Conservation (phyloP, 2,888 invertebrate species). For the Meganola albula region DNA sequence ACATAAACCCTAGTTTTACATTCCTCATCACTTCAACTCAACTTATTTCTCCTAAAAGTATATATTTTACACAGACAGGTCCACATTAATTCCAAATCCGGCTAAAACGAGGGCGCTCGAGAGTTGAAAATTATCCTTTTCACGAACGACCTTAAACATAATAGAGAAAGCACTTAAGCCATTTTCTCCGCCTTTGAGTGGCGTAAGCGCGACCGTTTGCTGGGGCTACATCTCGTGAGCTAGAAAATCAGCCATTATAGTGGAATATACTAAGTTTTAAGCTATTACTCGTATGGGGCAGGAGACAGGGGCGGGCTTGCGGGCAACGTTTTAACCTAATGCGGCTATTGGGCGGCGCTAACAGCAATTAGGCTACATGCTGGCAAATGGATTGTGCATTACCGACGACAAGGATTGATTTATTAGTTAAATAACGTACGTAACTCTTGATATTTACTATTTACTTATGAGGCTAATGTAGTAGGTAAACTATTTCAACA, state of each 20-base stretch:
- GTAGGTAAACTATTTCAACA: too few relatives aligned
- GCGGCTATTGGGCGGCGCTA: conserved; percentile 72
- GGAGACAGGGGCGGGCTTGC: conserved; percentile 41
- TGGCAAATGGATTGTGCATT: conserved; percentile 75
- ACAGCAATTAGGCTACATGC: conserved; percentile 72
- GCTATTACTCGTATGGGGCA: conserved; percentile 33
- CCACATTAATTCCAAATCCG: conserved; percentile 43
- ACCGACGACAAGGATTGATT: conserved; percentile 72
- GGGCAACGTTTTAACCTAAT: conserved; percentile 60
- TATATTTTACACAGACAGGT: conserved; percentile 26
- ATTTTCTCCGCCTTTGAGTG: conserved; percentile 78
- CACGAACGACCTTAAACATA: conserved; percentile 76
- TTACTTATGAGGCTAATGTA: too few relatives aligned
- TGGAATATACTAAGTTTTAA: conserved; percentile 53
- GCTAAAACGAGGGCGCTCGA: conserved; percentile 56
- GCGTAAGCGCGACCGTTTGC: conserved; percentile 74
- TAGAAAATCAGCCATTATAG: conserved; percentile 75
- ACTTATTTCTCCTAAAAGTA: not conserved
- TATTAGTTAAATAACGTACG: conserved; percentile 50
- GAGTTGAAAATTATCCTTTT: conserved; percentile 78
- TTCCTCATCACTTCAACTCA: too few relatives aligned
- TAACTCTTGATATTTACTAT: conserved; percentile 25
- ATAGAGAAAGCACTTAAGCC: conserved; percentile 78
- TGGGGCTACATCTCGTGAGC: conserved; percentile 69
- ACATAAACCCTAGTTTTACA: too few relatives aligned